Evolutionary conservation across 2,797 vertebrate genomes (phyloP), one percentile per base, ranked within the genome.

Genomic region (Oreortyx pictus): DNA sequence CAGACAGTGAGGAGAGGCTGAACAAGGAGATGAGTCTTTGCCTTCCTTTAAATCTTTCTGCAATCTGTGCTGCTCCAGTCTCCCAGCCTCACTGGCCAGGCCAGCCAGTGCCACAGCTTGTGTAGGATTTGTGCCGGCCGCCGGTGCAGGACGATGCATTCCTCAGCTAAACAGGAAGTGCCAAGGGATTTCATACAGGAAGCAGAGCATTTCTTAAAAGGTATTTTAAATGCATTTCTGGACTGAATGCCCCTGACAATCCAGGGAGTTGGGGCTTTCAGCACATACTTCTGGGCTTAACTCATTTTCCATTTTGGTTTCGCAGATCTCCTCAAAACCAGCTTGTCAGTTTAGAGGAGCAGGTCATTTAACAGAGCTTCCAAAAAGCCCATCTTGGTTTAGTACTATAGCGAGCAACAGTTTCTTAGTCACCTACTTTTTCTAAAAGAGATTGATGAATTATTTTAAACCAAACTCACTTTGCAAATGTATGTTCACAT

Each of bases 191-290:
- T 76, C 0, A 0, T 70, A 75, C 79, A 67, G 85, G 84, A 74
- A 92, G 86, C 33, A 81, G 39, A 95, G 77, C 71, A 7, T 92
- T 93, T 88, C 86, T 77, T 43, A 35, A 75, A 60, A 0, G 5
- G 33, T 33, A 33, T 83, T 88, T 83, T 18, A 86, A 68, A 95
- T 46, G 49, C 67, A 93, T 90, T 89, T 93, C 80, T 92, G 91
- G 76, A 83, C 59, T 41, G 47, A 73, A 41, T 46, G 31, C 35
- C 60, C 73, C 85, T 74, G 79, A 65, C 78, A 77, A 80, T 64
- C 66, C 71, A 23, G 81, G n/a, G 91, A 90, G 86, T 73, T 71
- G 62, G 47, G 84, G 29, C 71, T 96, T 93, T 90, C 92, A 90
- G 88, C 77, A 90, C 84, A 73, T 61, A 49, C 86, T 82, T 72